Evolutionary conservation across 2,797 vertebrate genomes (phyloP).

Genomic region (Pseudopleuronectes americanus): DNA sequence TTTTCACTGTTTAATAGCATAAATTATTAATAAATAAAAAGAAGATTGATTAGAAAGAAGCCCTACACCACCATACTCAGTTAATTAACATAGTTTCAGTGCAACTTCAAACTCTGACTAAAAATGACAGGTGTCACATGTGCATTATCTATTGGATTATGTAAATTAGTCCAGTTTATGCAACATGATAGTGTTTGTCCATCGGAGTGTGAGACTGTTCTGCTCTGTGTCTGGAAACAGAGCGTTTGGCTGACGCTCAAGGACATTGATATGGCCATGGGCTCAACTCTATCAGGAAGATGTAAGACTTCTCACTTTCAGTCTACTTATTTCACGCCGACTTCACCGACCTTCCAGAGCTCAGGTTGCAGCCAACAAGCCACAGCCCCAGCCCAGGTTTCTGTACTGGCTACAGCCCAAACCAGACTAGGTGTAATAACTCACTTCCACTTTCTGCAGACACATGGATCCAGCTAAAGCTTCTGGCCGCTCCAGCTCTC

Average conservation of each 20-base stretch:
- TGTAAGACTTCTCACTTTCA: conserved; percentile 65
- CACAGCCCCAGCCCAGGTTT: conserved; percentile 16
- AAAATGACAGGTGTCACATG: background rate
- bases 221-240: conserved; percentile 58
- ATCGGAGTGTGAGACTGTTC: conserved; percentile 47
- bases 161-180: conserved; percentile 38
- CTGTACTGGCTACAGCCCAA: conserved; percentile 26
- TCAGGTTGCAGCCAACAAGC: conserved; percentile 36
- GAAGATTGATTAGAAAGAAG: background rate
- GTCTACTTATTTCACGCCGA: conserved; percentile 40
- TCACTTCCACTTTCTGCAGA: conserved; percentile 34
- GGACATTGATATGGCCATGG: conserved; percentile 55
- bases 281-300: conserved; percentile 58
- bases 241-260: conserved; percentile 68
- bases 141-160: conserved; percentile 27
- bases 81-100: background rate
- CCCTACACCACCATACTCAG: background rate
- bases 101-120: background rate
- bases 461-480: conserved; percentile 8
- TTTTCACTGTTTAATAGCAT: no score
- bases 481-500: conserved; percentile 3
- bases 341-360: conserved; percentile 35
- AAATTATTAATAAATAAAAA: background rate
- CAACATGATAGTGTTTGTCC: conserved; percentile 35
- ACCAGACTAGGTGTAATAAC: conserved; percentile 18